phyloP scores from a whole-genome alignment of 2,797 vertebrate genomes.

The Sebastes glaucus region DNA sequence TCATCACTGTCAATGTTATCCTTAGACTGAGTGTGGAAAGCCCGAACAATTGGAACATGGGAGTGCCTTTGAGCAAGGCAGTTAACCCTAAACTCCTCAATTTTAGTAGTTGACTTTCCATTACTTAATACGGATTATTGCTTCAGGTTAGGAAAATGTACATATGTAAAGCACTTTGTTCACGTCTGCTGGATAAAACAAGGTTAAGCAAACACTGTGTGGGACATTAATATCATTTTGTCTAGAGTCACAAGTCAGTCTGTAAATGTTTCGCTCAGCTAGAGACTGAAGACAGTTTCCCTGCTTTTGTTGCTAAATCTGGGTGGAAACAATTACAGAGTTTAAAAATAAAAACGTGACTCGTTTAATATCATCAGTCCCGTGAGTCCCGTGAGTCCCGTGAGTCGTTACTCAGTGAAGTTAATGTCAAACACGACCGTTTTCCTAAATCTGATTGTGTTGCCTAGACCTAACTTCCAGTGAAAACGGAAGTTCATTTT shows the following conservation, averaged over 20 bases:
- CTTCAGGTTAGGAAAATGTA: not conserved
- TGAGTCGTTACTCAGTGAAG: too few relatives aligned
- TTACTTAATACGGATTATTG: not conserved
- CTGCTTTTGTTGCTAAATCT: not conserved
- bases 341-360: not conserved
- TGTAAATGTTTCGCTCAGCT: not conserved
- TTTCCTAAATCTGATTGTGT: too few relatives aligned
- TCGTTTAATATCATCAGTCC: too few relatives aligned
- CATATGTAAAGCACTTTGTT: too few relatives aligned
- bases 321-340: not conserved
- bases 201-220: not conserved
- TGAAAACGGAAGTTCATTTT: too few relatives aligned
- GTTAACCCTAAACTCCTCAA: not conserved
- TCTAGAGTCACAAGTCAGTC: not conserved
- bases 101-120: not conserved
- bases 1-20: not conserved
- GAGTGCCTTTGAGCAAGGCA: not conserved
- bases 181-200: not conserved
- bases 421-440: too few relatives aligned
- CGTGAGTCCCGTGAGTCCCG: too few relatives aligned
- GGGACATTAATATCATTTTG: not conserved
- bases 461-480: too few relatives aligned
- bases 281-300: too few relatives aligned
- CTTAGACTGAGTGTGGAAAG: not conserved
- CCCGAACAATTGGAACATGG: not conserved